Base-by-base conservation (phyloP, 2,888 invertebrate genomes). In the Amphipoea oculea region DNA sequence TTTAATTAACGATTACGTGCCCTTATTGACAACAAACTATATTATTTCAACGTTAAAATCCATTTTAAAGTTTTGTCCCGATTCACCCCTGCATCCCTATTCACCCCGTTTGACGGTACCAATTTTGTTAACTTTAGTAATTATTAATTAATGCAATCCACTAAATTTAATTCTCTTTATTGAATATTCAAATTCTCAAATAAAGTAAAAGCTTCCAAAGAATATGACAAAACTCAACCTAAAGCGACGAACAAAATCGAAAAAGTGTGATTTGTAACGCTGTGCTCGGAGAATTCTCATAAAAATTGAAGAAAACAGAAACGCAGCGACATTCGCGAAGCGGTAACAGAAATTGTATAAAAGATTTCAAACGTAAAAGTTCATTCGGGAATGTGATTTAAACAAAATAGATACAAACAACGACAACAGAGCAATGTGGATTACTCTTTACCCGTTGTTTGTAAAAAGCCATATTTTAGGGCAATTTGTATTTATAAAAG, bases 221-320 rank as follows among this genome's bases (percentile, higher is more conserved):
- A 42, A 57, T 40, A 36, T 36, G 2, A 65, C 23, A 45, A 73
- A 54, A 51, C 20, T 6, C 5, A n/a, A 48, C 1, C 7, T 14
- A 45, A 45, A 60, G 2, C 1, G 17, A 54, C 6, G 20, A 82
- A 75, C 9, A 36, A 60, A 60, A 63, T 67, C 0, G 9, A 63
- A 75, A 75, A 54, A 54, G 40, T 65, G 20, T 20, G 4, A 69
- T 54, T 76, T 42, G 42, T 54, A 62, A 14, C 62, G 57, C 17
- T 45, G 40, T 73, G 9, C 45, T 70, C 68, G 45, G 45, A 67
- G n/a, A 80, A 67, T 51, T 68, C 45, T 82, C n/a, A 81, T 83
- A 40, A 75, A 81, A 81, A 60, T 82, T 20, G 51, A 86, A 72
- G 65, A 62, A 66, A 69, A 2, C n/a, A 72, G 42, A 72, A 77